Percentiles rank a stretch among this genome's conserved stretches.
phyloP scores from a whole-genome alignment of 1,140 invertebrate species.

The Acromyrmex heyeri region DNA sequence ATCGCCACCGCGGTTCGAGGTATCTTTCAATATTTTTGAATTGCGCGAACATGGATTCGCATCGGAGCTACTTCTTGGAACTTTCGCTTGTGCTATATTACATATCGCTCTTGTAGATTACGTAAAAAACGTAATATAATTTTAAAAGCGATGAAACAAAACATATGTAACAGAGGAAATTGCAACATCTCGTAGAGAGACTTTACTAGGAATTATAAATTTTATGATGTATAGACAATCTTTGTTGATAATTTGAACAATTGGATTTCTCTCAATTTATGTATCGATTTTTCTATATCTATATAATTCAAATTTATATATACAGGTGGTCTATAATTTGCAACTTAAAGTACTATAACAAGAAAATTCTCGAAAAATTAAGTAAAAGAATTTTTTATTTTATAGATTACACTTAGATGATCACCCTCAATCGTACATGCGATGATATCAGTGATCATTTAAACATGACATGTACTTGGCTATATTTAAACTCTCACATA shows the following conservation, averaged over 20 bases:
- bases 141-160: neutral
- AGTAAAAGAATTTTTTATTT: too few relatives aligned
- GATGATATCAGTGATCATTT: too few relatives aligned
- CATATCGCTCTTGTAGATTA: neutral
- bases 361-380: too few relatives aligned
- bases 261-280: neutral
- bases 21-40: conserved; percentile 43
- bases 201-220: neutral
- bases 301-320: too few relatives aligned
- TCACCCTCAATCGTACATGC: too few relatives aligned
- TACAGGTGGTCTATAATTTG: too few relatives aligned
- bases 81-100: neutral
- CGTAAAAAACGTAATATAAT: neutral
- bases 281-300: too few relatives aligned
- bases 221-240: neutral
- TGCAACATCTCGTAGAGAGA: neutral
- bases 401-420: too few relatives aligned
- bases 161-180: neutral
- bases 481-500: too few relatives aligned
- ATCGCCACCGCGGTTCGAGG: conserved; percentile 18
- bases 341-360: too few relatives aligned
- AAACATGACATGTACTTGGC: too few relatives aligned
- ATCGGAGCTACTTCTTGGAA: neutral
- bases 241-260: neutral
- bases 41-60: neutral